Evolutionary conservation across 2,888 invertebrate species (phyloP).

Genomic region (Bugula neritina): DNA sequence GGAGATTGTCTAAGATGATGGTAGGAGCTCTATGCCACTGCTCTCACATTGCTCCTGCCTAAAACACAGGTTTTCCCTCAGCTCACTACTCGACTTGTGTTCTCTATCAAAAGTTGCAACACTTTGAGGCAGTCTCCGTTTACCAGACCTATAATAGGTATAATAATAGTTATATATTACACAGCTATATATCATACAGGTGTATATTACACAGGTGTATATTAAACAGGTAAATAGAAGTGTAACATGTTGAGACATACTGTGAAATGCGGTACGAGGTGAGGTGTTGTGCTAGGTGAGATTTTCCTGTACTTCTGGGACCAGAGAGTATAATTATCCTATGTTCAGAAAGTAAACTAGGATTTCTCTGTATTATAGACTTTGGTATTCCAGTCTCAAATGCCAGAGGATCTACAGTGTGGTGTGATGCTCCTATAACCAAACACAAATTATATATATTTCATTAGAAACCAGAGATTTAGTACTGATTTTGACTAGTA

Average conservation of each 20-base stretch:
- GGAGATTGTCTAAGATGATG: constrained; percentile 92
- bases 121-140: constrained; percentile 78
- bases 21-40: constrained; percentile 61
- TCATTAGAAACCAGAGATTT: too few relatives aligned
- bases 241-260: constrained; percentile 36
- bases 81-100: constrained; percentile 86
- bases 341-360: constrained; percentile 83
- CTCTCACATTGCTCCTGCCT: constrained; percentile 82
- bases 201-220: too few relatives aligned
- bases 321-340: constrained; percentile 89
- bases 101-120: constrained; percentile 93
- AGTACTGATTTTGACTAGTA: too few relatives aligned
- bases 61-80: constrained; percentile 83
- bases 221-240: too few relatives aligned
- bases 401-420: constrained; percentile 83
- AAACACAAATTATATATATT: too few relatives aligned
- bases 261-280: constrained; percentile 78
- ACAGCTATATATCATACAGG: too few relatives aligned
- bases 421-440: constrained; percentile 64
- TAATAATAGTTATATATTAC: too few relatives aligned
- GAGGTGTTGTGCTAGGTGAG: constrained; percentile 85
- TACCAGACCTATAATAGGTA: constrained; percentile 57
- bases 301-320: constrained; percentile 93
- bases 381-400: constrained; percentile 94
- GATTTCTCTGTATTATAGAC: constrained; percentile 87